These are phyloP conservation scores for Tipula vernalis DNA, from an alignment of 2,888 invertebrate species.

Conservation along the genomic window DNA sequence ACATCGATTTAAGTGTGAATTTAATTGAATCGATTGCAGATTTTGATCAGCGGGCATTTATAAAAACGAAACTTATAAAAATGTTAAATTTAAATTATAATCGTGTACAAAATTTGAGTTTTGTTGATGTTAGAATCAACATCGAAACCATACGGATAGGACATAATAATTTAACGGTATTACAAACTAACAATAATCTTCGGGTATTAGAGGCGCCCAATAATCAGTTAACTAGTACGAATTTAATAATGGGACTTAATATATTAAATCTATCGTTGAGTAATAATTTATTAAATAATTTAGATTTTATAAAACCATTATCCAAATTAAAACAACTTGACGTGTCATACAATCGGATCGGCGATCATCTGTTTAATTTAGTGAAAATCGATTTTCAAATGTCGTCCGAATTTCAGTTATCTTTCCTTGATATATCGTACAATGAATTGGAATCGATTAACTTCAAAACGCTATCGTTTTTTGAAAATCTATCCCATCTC, in stretches of 20 bases:
- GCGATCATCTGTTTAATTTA: background rate
- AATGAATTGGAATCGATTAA: background rate
- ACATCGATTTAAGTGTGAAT: conserved; percentile 10
- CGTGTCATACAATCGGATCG: background rate
- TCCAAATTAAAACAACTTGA: background rate
- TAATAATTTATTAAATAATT: background rate
- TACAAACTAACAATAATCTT: background rate
- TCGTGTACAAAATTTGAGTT: background rate
- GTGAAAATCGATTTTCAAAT: background rate
- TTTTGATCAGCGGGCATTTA: background rate
- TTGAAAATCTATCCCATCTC: background rate
- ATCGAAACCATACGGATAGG: background rate
- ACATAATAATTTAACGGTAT: background rate
- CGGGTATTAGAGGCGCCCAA: background rate
- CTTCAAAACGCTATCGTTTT: background rate
- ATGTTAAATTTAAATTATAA: background rate
- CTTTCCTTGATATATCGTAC: background rate
- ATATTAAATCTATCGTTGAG: background rate
- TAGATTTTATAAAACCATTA: background rate
- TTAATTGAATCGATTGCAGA: background rate
- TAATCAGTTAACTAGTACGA: background rate
- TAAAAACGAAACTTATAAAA: background rate
- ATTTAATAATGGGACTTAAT: background rate
- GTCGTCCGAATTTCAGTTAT: background rate
- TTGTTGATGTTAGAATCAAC: background rate